Base-by-base conservation (phyloP, 1,140 invertebrate genomes). In the Drosophila sechellia region DNA sequence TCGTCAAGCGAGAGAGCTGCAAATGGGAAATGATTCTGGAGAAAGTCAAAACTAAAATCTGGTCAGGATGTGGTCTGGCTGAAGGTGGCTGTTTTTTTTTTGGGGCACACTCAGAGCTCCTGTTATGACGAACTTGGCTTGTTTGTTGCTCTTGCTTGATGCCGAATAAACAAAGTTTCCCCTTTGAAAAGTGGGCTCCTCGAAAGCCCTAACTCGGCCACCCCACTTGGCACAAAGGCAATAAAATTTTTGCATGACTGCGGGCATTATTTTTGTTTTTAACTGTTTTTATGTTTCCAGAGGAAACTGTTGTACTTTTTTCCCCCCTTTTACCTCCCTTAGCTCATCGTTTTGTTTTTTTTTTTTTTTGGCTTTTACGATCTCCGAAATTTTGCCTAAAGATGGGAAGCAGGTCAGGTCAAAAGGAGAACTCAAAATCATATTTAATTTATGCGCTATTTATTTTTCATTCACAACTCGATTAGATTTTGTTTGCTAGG, bases 191-290 rank as follows among this genome's bases (percentile, higher is more conserved):
- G 75, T 69, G 69, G 57, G 27, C 66, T 68, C 39, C 63, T 69
- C 20, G 20, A 40, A 25, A 45, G 13, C 59, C 61, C 48, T 52
- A 86, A 68, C 81, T 81, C 78, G 78, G 74, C 22, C 46, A 10
- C 66, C 20, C 46, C 22, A 1, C 48, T 20, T 31, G 57, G 45
- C 60, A 69, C 46, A 81, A 78, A 64, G 65, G 58, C 65, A 81
- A 79, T 74, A 69, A 76, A 78, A 87, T 77, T 77, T 87, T 54
- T 83, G 74, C 78, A 87, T 81, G 83, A 87, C 78, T 78, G 77
- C 75, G 50, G 83, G 83, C 83, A 52, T 63, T 86, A 61, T 87
- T 86, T 75, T 87, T 87, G 68, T 87, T 77, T 63, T 75, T 52
- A 75, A 69, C 77, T 76, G 72, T 58, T 76, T 75, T 66, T 76